Percentiles rank a stretch among this genome's conserved stretches.
phyloP scores from a whole-genome alignment of 2,797 vertebrate genomes.

The Xenops minutus region DNA sequence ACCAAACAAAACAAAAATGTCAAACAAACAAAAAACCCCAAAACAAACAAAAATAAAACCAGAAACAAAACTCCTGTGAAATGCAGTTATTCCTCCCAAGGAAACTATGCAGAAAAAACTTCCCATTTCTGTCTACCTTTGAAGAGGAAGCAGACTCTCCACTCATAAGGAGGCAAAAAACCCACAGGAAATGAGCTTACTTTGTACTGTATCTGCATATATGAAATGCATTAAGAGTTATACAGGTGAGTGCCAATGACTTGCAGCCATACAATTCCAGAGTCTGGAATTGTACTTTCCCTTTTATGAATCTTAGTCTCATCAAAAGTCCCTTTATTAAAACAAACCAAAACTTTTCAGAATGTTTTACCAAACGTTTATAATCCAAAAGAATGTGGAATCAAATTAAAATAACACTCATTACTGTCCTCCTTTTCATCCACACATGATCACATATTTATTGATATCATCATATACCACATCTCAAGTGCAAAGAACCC shows the following conservation, averaged over 20 bases:
- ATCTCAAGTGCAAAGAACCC: not conserved
- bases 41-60: not conserved
- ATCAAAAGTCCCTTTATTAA: not conserved
- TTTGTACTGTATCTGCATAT: not conserved
- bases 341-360: not conserved
- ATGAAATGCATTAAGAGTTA: not conserved
- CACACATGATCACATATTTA: not conserved
- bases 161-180: not conserved
- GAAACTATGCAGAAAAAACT: not conserved
- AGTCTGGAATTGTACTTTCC: not conserved
- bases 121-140: not conserved
- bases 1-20: not conserved
- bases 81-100: not conserved
- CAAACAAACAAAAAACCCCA: too few species aligned
- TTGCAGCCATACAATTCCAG: not conserved
- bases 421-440: not conserved
- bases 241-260: not conserved
- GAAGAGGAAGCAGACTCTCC: not conserved
- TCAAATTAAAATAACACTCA: not conserved
- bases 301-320: not conserved
- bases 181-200: fast-evolving
- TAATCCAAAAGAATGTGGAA: not conserved
- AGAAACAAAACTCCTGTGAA: not conserved
- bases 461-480: not conserved
- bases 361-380: not conserved